Percentiles rank a stretch among this genome's conserved stretches.
phyloP scores from a whole-genome alignment of 2,888 invertebrate genomes.

The Dynastes hyllus region DNA sequence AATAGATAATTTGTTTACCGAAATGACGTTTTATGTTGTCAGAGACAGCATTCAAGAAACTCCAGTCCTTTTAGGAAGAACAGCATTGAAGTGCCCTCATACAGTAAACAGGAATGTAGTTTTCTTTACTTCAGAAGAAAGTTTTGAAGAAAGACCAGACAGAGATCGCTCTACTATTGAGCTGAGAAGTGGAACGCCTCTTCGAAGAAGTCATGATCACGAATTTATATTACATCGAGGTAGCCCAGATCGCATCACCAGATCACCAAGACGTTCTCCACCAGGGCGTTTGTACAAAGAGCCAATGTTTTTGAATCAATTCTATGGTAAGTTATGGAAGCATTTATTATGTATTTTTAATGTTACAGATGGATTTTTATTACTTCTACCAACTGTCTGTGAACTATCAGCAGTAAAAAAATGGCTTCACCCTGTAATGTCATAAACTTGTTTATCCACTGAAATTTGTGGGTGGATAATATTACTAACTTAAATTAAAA shows the following conservation, averaged over 20 bases:
- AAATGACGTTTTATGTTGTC: slow-evolving; percentile 55
- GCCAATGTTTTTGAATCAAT: slow-evolving; percentile 50
- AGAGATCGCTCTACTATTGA: slow-evolving; percentile 26
- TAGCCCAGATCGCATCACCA: slow-evolving; percentile 24
- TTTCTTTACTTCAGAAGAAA: slow-evolving; percentile 43
- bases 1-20: slow-evolving; percentile 56
- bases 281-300: slow-evolving; percentile 49
- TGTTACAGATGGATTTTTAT: slow-evolving; percentile 22
- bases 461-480: too few species aligned
- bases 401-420: not conserved
- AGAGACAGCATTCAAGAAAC: slow-evolving; percentile 57
- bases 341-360: slow-evolving; percentile 42
- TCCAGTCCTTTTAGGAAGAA: slow-evolving; percentile 57
- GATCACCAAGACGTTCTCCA: slow-evolving; percentile 49
- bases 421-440: too few species aligned
- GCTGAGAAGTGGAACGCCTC: slow-evolving; percentile 31
- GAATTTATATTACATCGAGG: slow-evolving; percentile 18
- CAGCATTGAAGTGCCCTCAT: slow-evolving; percentile 31
- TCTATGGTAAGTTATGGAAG: slow-evolving; percentile 52
- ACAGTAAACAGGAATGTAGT: slow-evolving; percentile 41
- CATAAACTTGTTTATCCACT: too few species aligned
- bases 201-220: slow-evolving; percentile 14
- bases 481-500: too few species aligned
- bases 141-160: slow-evolving; percentile 30
- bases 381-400: not conserved